Conservation (phyloP, 2,797 vertebrate species). For the Dendrocincla tyrannina region DNA sequence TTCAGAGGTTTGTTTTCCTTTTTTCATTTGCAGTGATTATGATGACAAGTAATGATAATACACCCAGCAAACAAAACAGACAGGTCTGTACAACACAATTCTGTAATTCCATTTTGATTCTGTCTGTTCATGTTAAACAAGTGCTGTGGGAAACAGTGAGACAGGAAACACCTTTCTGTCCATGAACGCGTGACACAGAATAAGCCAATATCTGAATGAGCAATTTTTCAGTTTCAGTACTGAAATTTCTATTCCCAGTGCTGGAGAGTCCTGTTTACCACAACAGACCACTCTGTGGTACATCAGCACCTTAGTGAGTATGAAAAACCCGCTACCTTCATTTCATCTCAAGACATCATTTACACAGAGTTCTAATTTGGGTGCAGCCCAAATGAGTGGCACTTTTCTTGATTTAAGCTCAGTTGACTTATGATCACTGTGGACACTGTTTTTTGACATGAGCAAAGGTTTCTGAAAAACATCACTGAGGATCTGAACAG, state of each 20-base stretch:
- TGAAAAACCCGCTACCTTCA: neutral
- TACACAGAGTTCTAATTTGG: neutral
- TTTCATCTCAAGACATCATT: neutral
- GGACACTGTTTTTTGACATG: neutral
- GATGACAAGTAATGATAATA: neutral
- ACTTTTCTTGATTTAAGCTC: neutral
- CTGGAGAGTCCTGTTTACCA: neutral
- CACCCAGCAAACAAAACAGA: neutral
- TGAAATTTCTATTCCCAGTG: neutral
- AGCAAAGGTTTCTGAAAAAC: neutral
- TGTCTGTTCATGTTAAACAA: neutral
- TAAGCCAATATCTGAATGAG: neutral
- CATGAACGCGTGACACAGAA: neutral
- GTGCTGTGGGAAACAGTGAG: neutral
- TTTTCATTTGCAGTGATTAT: neutral
- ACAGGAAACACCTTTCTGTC: neutral
- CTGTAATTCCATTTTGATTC: neutral
- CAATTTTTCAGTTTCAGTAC: neutral
- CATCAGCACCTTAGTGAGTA: neutral
- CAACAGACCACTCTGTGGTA: neutral
- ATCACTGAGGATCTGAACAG: neutral
- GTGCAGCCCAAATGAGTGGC: neutral
- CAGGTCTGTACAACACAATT: neutral
- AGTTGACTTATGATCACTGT: neutral
- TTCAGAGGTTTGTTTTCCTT: neutral